Percentiles rank a stretch among this genome's conserved stretches.
Evolutionary conservation across 2,113 vertebrate species (phyloP).

Genomic region (Sturnira hondurensis): DNA sequence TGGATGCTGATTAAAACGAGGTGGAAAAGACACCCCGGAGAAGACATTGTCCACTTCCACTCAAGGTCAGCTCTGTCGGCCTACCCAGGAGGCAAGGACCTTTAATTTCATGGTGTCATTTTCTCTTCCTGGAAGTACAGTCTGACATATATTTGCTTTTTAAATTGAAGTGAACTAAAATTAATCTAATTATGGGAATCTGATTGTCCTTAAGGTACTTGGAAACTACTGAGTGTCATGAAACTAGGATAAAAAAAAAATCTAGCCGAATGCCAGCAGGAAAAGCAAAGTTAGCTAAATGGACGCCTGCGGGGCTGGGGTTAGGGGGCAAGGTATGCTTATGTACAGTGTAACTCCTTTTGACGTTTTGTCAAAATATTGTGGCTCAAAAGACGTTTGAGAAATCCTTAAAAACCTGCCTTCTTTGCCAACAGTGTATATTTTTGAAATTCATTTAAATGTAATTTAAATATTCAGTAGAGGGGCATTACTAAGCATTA

Average conservation of each 20-base stretch:
- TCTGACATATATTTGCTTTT: slow-evolving; percentile 70
- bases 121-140: slow-evolving; percentile 51
- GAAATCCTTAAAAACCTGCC: slow-evolving; percentile 48
- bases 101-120: slow-evolving; percentile 65
- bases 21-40: not conserved
- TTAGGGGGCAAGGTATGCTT: slow-evolving; percentile 26
- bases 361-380: slow-evolving; percentile 66
- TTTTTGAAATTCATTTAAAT: slow-evolving; percentile 59
- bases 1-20: not conserved
- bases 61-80: slow-evolving; percentile 52
- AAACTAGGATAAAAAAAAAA: slow-evolving; percentile 41
- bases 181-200: slow-evolving; percentile 72
- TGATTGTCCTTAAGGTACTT: slow-evolving; percentile 63
- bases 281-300: not conserved
- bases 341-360: slow-evolving; percentile 58
- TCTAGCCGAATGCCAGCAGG: slow-evolving; percentile 33
- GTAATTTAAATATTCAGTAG: slow-evolving; percentile 53
- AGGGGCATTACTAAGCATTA: not conserved
- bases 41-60: not conserved
- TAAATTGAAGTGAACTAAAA: slow-evolving; percentile 70
- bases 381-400: slow-evolving; percentile 7
- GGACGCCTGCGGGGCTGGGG: not conserved
- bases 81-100: slow-evolving; percentile 40
- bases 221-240: slow-evolving; percentile 60
- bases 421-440: not conserved